Evolutionary conservation across 2,113 vertebrate genomes (phyloP).

Genomic region (Rynchops niger): DNA sequence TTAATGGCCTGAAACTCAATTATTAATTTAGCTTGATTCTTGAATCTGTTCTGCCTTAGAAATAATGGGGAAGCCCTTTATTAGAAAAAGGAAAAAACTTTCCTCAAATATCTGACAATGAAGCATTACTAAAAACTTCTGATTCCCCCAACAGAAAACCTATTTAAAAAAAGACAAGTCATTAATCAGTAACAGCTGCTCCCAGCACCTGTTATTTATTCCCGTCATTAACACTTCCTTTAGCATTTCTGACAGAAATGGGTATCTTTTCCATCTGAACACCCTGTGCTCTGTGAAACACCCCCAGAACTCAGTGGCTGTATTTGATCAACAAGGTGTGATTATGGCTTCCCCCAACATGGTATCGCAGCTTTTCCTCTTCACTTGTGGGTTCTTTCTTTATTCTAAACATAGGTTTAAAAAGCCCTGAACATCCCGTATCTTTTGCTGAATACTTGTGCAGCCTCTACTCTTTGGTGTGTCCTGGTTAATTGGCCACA

Average conservation of each 20-base stretch:
- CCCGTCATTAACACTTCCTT: conserved; percentile 48
- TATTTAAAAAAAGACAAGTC: conserved; percentile 56
- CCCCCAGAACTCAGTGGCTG: neutral
- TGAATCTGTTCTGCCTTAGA: neutral
- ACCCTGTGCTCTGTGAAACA: neutral
- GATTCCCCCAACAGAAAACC: conserved; percentile 59
- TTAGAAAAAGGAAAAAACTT: conserved; percentile 11
- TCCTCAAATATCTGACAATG: conserved; percentile 31
- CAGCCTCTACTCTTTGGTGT: neutral
- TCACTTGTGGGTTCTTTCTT: neutral
- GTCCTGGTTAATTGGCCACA: neutral
- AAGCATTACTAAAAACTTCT: conserved; percentile 40
- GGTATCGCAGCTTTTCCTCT: neutral
- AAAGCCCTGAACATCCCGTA: neutral
- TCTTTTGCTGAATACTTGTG: neutral
- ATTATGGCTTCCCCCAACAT: neutral
- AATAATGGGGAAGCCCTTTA: neutral
- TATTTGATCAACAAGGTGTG: neutral
- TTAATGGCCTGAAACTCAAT: neutral
- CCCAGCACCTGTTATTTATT: conserved; percentile 71
- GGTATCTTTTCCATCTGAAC: conserved; percentile 22
- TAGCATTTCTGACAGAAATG: conserved; percentile 59
- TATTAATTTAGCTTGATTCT: conserved; percentile 10
- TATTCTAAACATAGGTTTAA: neutral
- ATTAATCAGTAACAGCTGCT: conserved; percentile 73